Base-by-base conservation (phyloP, 2,888 invertebrate species). In the Diabrotica balteata region DNA sequence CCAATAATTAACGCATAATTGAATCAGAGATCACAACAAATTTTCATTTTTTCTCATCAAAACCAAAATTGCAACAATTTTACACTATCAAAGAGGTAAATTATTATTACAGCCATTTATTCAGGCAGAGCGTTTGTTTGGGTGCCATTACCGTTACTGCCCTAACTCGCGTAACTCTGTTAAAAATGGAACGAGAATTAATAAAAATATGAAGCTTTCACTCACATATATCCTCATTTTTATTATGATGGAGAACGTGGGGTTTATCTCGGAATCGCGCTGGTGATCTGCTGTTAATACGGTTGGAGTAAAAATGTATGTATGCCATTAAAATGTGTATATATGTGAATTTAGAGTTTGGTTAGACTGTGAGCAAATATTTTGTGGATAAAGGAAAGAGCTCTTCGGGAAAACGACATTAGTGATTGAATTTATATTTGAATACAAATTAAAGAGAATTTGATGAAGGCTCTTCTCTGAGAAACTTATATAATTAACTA, bases 261-360 rank as follows among this genome's bases (percentile, higher is more conserved):
- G 71, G 73, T 70, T 75, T 69, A 75, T 72, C 67, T 57, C 59
- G 58, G 57, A 67, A 67, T 64, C 69, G 66, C 63, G 59, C 53
- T 54, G 50, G 71, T 78, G 77, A 79, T 79, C 77, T 76, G 76
- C 73, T 75, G 77, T 77, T 80, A 83, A 83, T 82, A 82, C 80
- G 81, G 75, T 77, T 79, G 78, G 80, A 84, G 83, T 83, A 83
- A 82, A 84, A 84, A 84, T 83, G 82, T 84, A 78, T 84, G 83
- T 84, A 80, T 78, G 76, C 82, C 82, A 83, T 84, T 83, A 83
- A 61, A 66, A 69, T 63, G 66, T 51, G 42, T 51, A 58, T 51
- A 57, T 50, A 63, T 57, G 10, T 55, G 55, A 57, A 46, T 57
- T 57, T 57, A 57, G 45, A 8, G 45, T 45, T 45, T 57, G 11